A percentile compares a stretch with the other conserved stretches of the same genome.
Evolutionary conservation across 2,797 vertebrate species (phyloP).

Genomic region (Danio albolineatus): DNA sequence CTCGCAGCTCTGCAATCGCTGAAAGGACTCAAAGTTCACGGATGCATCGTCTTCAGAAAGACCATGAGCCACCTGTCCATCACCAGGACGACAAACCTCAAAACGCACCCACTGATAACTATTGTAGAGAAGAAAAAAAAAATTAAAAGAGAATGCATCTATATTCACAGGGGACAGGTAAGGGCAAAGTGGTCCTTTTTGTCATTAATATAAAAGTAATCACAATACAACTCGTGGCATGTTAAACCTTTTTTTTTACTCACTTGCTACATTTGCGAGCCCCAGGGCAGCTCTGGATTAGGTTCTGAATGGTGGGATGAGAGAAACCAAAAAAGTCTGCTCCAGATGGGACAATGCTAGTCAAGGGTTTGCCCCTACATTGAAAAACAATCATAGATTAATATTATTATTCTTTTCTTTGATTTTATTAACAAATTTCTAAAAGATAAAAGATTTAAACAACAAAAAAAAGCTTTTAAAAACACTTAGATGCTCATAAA

Average conservation of each 20-base stretch:
- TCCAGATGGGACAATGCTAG: slow-evolving; percentile 79
- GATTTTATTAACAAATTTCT: too few species aligned
- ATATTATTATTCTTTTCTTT: too few species aligned
- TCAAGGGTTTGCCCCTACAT: slow-evolving; percentile 77
- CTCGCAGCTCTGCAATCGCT: slow-evolving; percentile 78
- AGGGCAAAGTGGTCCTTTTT: too few species aligned
- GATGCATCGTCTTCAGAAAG: slow-evolving; percentile 81
- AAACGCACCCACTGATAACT: slow-evolving; percentile 92
- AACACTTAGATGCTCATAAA: too few species aligned
- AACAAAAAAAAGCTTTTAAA: too few species aligned
- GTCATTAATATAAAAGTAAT: too few species aligned
- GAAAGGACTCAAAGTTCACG: slow-evolving; percentile 86
- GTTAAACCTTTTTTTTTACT: slow-evolving; percentile 60
- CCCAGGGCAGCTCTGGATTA: slow-evolving; percentile 91
- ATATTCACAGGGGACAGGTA: too few species aligned
- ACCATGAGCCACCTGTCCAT: slow-evolving; percentile 78
- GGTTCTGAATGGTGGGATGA: slow-evolving; percentile 88
- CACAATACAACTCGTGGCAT: too few species aligned
- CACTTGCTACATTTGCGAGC: slow-evolving; percentile 89
- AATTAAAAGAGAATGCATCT: too few species aligned
- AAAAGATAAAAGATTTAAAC: too few species aligned
- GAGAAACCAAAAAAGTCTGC: slow-evolving; percentile 92
- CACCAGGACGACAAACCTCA: slow-evolving; percentile 84
- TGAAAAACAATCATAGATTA: background rate
- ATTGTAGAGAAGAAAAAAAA: too few species aligned